phyloP scores from a whole-genome alignment of 2,113 vertebrate genomes.

The Ophthalmolycus amberensis region DNA sequence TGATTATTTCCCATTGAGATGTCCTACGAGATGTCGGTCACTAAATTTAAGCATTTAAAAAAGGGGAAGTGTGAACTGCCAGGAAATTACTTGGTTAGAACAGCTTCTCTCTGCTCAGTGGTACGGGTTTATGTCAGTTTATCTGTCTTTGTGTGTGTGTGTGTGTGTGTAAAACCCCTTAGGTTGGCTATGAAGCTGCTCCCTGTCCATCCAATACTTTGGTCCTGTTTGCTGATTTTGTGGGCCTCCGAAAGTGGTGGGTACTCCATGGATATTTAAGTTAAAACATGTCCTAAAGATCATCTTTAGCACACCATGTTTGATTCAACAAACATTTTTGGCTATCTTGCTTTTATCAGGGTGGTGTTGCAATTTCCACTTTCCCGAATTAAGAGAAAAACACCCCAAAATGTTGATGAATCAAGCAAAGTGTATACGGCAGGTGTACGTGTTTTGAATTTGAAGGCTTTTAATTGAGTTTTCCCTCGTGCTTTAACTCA shows the following conservation, averaged over 20 bases:
- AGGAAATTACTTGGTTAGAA: conserved; percentile 33
- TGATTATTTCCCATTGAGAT: background rate
- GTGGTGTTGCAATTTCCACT: background rate
- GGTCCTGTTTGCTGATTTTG: conserved; percentile 39
- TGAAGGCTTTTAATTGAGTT: background rate
- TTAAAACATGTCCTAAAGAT: background rate
- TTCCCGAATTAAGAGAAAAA: background rate
- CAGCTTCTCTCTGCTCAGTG: background rate
- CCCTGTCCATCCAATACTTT: conserved; percentile 12
- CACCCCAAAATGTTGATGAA: background rate
- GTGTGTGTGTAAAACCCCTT: background rate
- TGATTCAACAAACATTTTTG: no score
- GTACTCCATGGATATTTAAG: conserved; percentile 7
- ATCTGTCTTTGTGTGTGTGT: background rate
- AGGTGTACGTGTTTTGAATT: background rate
- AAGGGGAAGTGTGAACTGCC: conserved; percentile 61
- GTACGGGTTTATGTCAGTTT: background rate
- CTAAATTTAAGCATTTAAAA: conserved; percentile 1
- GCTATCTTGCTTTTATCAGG: background rate
- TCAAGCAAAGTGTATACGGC: background rate
- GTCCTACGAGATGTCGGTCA: background rate
- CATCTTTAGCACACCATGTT: background rate
- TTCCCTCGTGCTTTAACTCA: background rate
- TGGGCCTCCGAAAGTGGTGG: conserved; percentile 39
- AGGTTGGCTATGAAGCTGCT: conserved; percentile 37